Percentiles rank a stretch among this genome's conserved stretches.
These are phyloP conservation scores for Acanthiza pusilla DNA, from an alignment of 2,797 vertebrate species.

Conservation along the genomic window DNA sequence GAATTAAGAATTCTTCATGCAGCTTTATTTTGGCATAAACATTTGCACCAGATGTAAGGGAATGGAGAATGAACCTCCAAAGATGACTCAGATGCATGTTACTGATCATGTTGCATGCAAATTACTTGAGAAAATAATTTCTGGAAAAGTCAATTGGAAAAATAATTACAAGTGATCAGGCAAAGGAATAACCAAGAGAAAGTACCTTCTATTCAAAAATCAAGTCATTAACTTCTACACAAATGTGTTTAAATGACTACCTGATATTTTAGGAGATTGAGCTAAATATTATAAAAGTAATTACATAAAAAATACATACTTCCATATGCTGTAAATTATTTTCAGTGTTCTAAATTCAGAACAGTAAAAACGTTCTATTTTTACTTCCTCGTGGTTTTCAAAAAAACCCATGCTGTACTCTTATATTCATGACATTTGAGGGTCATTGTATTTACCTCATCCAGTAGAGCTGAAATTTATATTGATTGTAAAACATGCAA, in stretches of 20 bases:
- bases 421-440: not conserved
- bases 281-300: not conserved
- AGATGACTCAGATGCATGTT: not conserved
- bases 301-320: not conserved
- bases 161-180: not conserved
- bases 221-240: not conserved
- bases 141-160: not conserved
- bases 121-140: not conserved
- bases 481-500: not conserved
- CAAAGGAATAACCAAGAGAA: not conserved
- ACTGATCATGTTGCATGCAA: not conserved
- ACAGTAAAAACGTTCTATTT: not conserved
- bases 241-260: not conserved
- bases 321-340: not conserved
- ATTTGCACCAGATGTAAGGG: fast-evolving
- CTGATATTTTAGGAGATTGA: not conserved
- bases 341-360: not conserved
- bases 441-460: not conserved
- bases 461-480: not conserved
- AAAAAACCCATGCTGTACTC: not conserved
- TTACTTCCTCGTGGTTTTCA: not conserved
- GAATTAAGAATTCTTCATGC: not conserved
- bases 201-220: not conserved
- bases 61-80: not conserved
- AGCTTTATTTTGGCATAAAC: not conserved